These are phyloP conservation scores for Acridotheres tristis DNA, from an alignment of 2,797 vertebrate genomes.

Conservation along the genomic window DNA sequence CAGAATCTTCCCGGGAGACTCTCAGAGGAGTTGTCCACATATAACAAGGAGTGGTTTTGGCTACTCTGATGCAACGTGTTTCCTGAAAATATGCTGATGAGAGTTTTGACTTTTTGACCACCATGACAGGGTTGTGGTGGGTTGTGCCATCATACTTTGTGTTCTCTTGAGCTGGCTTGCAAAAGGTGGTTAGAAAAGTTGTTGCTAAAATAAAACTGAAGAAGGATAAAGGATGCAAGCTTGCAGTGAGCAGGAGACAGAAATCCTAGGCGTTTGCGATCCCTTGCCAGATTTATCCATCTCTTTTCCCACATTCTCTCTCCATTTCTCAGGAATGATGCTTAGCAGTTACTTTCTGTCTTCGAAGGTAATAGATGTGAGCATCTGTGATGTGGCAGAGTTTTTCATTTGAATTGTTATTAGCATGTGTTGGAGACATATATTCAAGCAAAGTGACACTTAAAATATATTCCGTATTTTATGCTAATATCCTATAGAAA, in stretches of 20 bases:
- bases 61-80: rapidly evolving
- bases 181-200: constrained; percentile 8
- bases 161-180: not conserved
- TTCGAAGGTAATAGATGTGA: constrained; percentile 44
- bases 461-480: not conserved
- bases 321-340: not conserved
- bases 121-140: not conserved
- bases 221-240: constrained; percentile 1
- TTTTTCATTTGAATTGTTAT: constrained; percentile 41
- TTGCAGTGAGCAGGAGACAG: constrained; percentile 7
- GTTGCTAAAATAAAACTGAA: constrained; percentile 30
- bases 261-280: not conserved
- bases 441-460: constrained; percentile 7
- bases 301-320: constrained; percentile 37
- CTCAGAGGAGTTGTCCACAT: not conserved
- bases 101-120: not conserved
- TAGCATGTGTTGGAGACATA: constrained; percentile 13
- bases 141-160: not conserved
- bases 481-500: not conserved
- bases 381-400: constrained; percentile 33
- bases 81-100: not conserved
- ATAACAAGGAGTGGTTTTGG: not conserved
- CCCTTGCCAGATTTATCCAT: constrained; percentile 50
- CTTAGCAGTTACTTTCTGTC: constrained; percentile 36
- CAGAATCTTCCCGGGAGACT: not conserved